phyloP scores from a whole-genome alignment of 2,888 invertebrate genomes.

The Amblyjoppa fuscipennis region DNA sequence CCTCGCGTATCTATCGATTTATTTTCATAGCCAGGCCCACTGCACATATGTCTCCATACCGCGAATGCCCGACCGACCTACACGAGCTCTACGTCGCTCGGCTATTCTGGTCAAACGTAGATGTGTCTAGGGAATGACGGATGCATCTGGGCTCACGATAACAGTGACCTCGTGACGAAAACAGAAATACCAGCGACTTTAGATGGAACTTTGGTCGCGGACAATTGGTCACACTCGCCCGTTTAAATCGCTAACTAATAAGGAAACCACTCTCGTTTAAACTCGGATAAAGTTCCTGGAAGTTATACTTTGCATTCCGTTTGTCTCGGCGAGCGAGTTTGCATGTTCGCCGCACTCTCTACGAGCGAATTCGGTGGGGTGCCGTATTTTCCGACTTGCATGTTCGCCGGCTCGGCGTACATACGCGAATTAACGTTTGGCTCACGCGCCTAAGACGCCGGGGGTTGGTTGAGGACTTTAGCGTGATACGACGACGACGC shows the following conservation, averaged over 20 bases:
- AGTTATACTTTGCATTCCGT: too few relatives aligned
- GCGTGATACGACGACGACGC: constrained; percentile 45
- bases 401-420: constrained; percentile 27
- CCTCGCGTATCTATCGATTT: constrained; percentile 54
- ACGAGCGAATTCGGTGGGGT: constrained; percentile 2
- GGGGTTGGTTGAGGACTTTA: constrained; percentile 23
- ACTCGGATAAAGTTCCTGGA: too few relatives aligned
- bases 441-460: constrained; percentile 49
- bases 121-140: constrained; percentile 24
- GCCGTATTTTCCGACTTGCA: constrained; percentile 3
- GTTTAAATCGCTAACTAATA: too few relatives aligned
- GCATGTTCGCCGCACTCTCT: constrained; percentile 1
- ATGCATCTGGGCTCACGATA: constrained; percentile 39
- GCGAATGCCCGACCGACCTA: constrained; percentile 30
- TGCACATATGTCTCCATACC: constrained; percentile 5
- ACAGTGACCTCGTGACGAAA: constrained; percentile 40
- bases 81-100: constrained; percentile 25
- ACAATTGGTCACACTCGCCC: too few relatives aligned
- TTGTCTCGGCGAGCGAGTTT: constrained; percentile 2
- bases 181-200: not conserved
- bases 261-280: too few relatives aligned
- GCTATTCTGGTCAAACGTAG: constrained; percentile 21
- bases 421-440: constrained; percentile 30
- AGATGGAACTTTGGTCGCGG: not conserved
- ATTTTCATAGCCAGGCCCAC: constrained; percentile 35